phyloP scores from a whole-genome alignment of 2,888 invertebrate species.

The Drosophila birchii region DNA sequence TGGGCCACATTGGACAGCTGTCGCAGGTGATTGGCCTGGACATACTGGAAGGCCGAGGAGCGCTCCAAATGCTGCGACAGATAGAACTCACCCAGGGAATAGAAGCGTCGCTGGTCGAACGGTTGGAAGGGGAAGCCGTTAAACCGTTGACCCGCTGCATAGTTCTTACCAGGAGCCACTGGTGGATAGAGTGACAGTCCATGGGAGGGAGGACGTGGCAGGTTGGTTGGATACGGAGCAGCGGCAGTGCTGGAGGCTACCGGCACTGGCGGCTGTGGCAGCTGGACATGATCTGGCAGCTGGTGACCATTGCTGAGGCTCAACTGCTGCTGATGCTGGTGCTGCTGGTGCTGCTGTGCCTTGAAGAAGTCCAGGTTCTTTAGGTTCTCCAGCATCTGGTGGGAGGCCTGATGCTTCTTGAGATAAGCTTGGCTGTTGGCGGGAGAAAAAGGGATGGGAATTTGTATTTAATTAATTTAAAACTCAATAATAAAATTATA shows the following conservation, averaged over 20 bases:
- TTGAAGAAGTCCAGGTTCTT: constrained; percentile 79
- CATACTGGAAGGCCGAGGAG: constrained; percentile 84
- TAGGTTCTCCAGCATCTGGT: constrained; percentile 83
- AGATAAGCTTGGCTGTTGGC: constrained; percentile 85
- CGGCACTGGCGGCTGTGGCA: constrained; percentile 24
- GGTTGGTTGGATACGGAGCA: constrained; percentile 22
- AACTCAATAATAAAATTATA: no score
- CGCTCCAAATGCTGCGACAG: constrained; percentile 83
- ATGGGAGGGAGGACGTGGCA: constrained; percentile 65
- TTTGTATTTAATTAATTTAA: no score
- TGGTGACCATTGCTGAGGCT: constrained; percentile 17
- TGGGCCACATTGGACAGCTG: constrained; percentile 73
- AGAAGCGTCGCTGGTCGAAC: constrained; percentile 83
- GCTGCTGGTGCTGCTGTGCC: constrained; percentile 50
- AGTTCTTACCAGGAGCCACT: constrained; percentile 49
- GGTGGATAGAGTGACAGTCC: constrained; percentile 55
- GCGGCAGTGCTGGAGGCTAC: neutral
- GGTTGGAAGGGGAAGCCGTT: constrained; percentile 77
- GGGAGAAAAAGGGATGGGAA: no score
- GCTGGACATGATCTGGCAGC: constrained; percentile 36
- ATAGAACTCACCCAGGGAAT: constrained; percentile 83
- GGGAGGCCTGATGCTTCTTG: constrained; percentile 85
- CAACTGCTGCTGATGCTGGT: constrained; percentile 43
- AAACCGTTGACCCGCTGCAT: constrained; percentile 70
- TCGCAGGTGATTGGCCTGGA: constrained; percentile 81